Conservation (phyloP, 53 echinoderm and acorn worm genomes). For the Actinopyga echinites region DNA sequence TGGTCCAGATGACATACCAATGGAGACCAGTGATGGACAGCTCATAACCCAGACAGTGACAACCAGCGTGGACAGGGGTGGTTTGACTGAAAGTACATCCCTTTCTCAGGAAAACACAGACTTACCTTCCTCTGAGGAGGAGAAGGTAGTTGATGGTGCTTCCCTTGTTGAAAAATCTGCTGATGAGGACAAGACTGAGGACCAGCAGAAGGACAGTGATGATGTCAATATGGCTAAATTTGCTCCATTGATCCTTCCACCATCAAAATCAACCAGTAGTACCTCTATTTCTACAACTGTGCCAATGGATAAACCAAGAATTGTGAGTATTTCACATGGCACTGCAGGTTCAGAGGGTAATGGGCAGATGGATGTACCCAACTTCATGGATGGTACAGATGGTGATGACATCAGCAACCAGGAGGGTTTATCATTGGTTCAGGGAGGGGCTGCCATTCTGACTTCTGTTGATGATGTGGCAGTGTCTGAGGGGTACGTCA, state of each 20-base stretch:
- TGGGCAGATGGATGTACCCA: slow-evolving; percentile 41
- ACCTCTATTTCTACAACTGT: not conserved
- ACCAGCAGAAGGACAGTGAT: not conserved
- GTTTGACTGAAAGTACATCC: not conserved
- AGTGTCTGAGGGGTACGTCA: not conserved
- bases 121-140: slow-evolving; percentile 23
- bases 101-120: slow-evolving; percentile 2
- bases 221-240: slow-evolving; percentile 39
- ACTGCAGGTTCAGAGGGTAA: slow-evolving; percentile 29
- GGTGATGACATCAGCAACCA: slow-evolving; percentile 28
- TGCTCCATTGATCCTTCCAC: slow-evolving; percentile 16
- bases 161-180: not conserved
- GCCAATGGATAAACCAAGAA: slow-evolving; percentile 33
- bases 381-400: slow-evolving; percentile 41
- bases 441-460: slow-evolving; percentile 37
- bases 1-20: slow-evolving; percentile 29
- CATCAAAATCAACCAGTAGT: not conserved
- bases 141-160: slow-evolving; percentile 11
- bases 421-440: slow-evolving; percentile 32
- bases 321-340: slow-evolving; percentile 34
- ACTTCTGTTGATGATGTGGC: slow-evolving; percentile 27
- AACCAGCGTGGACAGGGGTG: not conserved
- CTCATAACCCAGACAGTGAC: slow-evolving; percentile 18
- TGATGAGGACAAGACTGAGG: not conserved
- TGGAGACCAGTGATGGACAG: slow-evolving; percentile 15